A percentile compares a stretch with the other conserved stretches of the same genome.
Conservation (phyloP, 2,797 vertebrate genomes). For the Hydrophis major region DNA sequence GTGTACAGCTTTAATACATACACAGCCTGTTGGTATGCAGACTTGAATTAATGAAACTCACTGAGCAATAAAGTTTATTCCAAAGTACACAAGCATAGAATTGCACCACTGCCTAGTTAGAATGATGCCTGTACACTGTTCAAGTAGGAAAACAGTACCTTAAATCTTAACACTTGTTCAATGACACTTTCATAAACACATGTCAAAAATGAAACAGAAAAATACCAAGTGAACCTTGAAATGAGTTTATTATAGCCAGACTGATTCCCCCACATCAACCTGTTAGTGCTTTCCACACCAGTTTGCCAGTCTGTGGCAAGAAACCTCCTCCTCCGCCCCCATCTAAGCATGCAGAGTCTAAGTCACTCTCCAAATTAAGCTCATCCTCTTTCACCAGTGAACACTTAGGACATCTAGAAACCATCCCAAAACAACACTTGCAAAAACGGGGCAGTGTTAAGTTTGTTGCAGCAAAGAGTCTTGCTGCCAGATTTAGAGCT, state of each 20-base stretch:
- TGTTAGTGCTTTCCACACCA: background rate
- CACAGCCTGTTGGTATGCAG: background rate
- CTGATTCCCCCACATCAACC: background rate
- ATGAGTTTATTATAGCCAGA: background rate
- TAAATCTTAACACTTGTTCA: background rate
- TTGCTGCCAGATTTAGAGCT: background rate
- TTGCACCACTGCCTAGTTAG: background rate
- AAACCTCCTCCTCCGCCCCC: background rate
- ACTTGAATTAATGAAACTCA: background rate
- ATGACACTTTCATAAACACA: fast-evolving
- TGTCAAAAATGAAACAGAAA: background rate
- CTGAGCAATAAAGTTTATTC: background rate
- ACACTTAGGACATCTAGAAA: background rate
- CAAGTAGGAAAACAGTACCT: background rate
- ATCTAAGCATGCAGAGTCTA: background rate
- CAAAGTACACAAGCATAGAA: background rate
- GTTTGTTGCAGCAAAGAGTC: background rate
- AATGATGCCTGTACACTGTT: background rate
- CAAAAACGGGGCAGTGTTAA: background rate
- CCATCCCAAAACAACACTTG: background rate
- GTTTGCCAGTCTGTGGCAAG: background rate
- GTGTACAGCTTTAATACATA: background rate
- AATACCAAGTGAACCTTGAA: background rate
- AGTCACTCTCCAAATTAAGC: background rate
- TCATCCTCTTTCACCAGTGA: background rate